Conservation (phyloP, 2,888 invertebrate species). For the Melangyna quadrimaculata region DNA sequence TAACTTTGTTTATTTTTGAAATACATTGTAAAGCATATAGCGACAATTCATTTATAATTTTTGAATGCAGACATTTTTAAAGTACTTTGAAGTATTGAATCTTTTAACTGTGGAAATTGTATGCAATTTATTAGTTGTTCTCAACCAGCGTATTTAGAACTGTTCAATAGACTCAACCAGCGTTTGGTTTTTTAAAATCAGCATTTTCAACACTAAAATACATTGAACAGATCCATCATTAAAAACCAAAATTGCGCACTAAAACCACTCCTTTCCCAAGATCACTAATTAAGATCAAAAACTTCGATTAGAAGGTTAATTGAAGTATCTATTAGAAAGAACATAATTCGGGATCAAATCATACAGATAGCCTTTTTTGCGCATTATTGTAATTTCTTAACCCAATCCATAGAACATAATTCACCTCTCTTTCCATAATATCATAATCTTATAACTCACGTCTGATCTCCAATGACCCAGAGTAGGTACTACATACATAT, state of each 20-base stretch:
- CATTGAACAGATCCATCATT: too few species aligned
- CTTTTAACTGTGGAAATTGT: too few species aligned
- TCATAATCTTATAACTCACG: conserved; percentile 34
- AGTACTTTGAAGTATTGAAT: too few species aligned
- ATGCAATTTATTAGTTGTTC: too few species aligned
- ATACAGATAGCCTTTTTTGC: conserved; percentile 24
- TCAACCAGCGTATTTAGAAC: too few species aligned
- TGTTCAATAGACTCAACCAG: too few species aligned
- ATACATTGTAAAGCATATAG: too few species aligned
- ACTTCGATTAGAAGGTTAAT: neutral
- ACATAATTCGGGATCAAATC: conserved; percentile 13
- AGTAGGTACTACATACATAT: neutral
- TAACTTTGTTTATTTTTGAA: too few species aligned
- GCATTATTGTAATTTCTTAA: conserved; percentile 22
- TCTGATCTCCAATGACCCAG: conserved; percentile 27
- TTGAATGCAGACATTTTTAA: too few species aligned
- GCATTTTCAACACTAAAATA: too few species aligned
- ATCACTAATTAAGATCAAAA: neutral
- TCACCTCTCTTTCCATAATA: neutral
- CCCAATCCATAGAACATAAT: conserved; percentile 1
- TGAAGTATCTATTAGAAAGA: conserved; percentile 25
- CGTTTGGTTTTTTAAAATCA: too few species aligned
- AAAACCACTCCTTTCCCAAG: neutral
- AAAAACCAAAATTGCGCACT: neutral
- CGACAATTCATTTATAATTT: too few species aligned